Percentiles rank a stretch among this genome's conserved stretches.
These are phyloP conservation scores for Pelecanus crispus DNA, from an alignment of 2,113 vertebrate genomes.

Conservation along the genomic window DNA sequence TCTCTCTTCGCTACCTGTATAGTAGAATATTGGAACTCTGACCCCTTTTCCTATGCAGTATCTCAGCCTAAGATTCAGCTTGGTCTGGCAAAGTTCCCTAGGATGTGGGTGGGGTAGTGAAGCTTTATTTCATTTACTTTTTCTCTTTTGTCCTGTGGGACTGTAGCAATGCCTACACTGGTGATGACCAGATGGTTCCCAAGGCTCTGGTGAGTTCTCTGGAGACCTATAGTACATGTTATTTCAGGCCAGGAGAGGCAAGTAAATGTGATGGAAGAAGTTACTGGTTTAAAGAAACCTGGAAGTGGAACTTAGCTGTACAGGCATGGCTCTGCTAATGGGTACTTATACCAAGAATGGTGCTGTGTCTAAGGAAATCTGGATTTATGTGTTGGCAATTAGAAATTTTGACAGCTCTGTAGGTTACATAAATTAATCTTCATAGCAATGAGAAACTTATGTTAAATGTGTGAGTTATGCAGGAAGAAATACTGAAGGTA, in stretches of 20 bases:
- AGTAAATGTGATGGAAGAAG: not conserved
- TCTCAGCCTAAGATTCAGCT: not conserved
- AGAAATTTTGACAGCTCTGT: not conserved
- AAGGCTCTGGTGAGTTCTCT: not conserved
- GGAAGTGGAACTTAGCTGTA: not conserved
- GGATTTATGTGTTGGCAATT: not conserved
- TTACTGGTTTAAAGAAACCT: not conserved
- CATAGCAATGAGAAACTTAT: not conserved
- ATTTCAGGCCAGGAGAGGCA: not conserved
- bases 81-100: not conserved
- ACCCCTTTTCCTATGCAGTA: not conserved
- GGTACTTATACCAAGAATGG: not conserved
- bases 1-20: not conserved
- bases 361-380: not conserved
- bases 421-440: not conserved
- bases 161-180: not conserved
- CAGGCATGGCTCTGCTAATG: not conserved
- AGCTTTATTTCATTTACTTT: not conserved
- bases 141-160: not conserved
- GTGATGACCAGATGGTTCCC: not conserved
- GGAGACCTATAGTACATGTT: not conserved
- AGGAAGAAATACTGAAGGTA: not conserved
- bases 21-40: not conserved
- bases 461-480: not conserved
- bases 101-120: fast-evolving